phyloP scores from a whole-genome alignment of 2,888 invertebrate genomes.

The Spatulosminthurus flaviceps region DNA sequence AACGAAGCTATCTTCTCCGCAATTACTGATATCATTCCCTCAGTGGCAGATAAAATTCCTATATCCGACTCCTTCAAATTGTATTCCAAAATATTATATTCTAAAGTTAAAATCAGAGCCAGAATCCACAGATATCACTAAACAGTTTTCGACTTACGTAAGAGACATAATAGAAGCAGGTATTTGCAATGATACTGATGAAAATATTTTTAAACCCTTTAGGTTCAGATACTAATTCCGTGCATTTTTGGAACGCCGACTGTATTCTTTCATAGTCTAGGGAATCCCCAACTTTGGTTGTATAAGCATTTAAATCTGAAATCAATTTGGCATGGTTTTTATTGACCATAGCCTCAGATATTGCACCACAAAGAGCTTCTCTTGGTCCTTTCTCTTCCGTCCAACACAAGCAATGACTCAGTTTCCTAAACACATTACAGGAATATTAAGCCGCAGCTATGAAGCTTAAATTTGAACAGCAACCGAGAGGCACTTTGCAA shows the following conservation, averaged over 20 bases:
- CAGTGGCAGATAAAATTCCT: constrained; percentile 25
- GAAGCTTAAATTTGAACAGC: no score
- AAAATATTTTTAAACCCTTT: constrained; percentile 28
- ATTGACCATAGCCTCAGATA: constrained; percentile 30
- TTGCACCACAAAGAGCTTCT: constrained; percentile 38
- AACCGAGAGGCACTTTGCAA: no score
- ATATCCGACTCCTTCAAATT: constrained; percentile 35
- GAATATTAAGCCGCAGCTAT: no score
- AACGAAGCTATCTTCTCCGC: constrained; percentile 7
- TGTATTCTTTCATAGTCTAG: constrained; percentile 40
- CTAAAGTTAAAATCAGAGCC: no score
- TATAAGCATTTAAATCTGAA: constrained; percentile 39
- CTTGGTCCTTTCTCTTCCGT: constrained; percentile 39
- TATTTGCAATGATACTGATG: constrained; percentile 25
- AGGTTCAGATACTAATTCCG: not conserved
- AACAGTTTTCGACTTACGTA: constrained; percentile 29
- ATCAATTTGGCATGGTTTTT: constrained; percentile 36
- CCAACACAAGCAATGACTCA: constrained; percentile 37
- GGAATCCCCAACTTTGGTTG: not conserved
- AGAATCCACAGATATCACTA: not conserved
- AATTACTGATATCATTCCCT: constrained; percentile 12
- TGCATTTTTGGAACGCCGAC: constrained; percentile 36
- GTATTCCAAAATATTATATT: not conserved
- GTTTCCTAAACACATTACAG: constrained; percentile 18
- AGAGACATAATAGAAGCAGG: constrained; percentile 32